Base-by-base conservation (phyloP, 2,113 vertebrate species). In the Psettodes erumei region DNA sequence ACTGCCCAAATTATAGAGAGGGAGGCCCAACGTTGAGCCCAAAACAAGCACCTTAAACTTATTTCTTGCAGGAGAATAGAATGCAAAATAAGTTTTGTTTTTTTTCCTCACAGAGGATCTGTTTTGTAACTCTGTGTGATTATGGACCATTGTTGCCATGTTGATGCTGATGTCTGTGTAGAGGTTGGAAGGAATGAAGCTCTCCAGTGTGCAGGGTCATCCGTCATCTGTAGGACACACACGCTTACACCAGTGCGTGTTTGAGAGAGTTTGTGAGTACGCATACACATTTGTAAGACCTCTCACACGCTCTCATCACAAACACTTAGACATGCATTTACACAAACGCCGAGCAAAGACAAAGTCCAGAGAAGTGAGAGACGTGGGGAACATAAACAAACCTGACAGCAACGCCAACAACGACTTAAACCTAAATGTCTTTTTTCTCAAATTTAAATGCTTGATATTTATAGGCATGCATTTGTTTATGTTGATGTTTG, bases 291-390 rank as follows among this genome's bases (percentile, higher is more conserved):
- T 58, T 64, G 43, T 53, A 10, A 48, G 38, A 71, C 54, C 18
- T 56, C 68, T 79, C 63, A 56, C 53, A 68, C n/a, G 6, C 62
- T 66, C 55, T 67, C 72, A 64, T 73, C 45, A 71, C 79, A 81
- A 65, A 78, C 63, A 33, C 55, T 48, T 25, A 2, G 53, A 76
- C 45, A 0, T 12, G 9, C 70, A 51, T 54, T 77, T 30, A 82
- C 76, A 72, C 48, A 43, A 47, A 32, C 21, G 23, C 25, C 9
- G 53, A 25, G 53, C 27, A 10, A 12, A 71, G 87, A 91, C 70
- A 50, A 38, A 88, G 63, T 82, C 82, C 87, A 87, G 86, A 77
- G 38, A 8, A 68, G n/a, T 5, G 8, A 37, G 76, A 71, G 76
- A 66, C 66, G 7, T 32, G 10, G n/a, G 5, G 23, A 40, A 68